A percentile compares a stretch with the other conserved stretches of the same genome.
Conservation (phyloP, 2,888 invertebrate species). For the Podabrus alpinus region DNA sequence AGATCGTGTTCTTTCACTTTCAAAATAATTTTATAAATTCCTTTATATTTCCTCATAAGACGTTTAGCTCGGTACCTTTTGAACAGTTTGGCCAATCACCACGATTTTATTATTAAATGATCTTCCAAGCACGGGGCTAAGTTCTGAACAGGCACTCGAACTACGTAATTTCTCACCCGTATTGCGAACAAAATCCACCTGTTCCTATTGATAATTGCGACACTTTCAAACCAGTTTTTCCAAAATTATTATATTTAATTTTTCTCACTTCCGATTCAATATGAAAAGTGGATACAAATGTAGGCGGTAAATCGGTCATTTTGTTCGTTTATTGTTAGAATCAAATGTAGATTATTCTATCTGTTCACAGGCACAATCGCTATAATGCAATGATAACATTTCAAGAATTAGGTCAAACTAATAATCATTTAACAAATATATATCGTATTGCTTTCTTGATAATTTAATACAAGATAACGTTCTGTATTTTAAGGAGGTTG, state of each 20-base stretch:
- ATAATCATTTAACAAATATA: not conserved
- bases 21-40: too few relatives aligned
- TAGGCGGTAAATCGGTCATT: slow-evolving; percentile 57
- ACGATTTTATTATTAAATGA: too few relatives aligned
- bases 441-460: too few relatives aligned
- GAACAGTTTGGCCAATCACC: too few relatives aligned
- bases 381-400: not conserved
- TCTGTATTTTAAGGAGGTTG: too few relatives aligned
- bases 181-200: slow-evolving; percentile 72
- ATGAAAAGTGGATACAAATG: slow-evolving; percentile 69
- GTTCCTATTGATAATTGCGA: slow-evolving; percentile 78
- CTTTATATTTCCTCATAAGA: too few relatives aligned
- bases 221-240: slow-evolving; percentile 72
- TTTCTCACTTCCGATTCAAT: slow-evolving; percentile 61
- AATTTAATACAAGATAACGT: too few relatives aligned
- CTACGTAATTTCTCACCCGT: slow-evolving; percentile 62
- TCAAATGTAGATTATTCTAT: not conserved
- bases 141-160: not conserved
- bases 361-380: not conserved
- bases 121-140: too few relatives aligned
- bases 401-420: not conserved
- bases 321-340: not conserved
- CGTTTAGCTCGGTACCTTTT: too few relatives aligned
- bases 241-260: slow-evolving; percentile 77
- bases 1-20: too few relatives aligned